Evolutionary conservation across 2,888 invertebrate genomes (phyloP), one percentile per base, ranked within the genome.

Genomic region (Epinotia nisella): DNA sequence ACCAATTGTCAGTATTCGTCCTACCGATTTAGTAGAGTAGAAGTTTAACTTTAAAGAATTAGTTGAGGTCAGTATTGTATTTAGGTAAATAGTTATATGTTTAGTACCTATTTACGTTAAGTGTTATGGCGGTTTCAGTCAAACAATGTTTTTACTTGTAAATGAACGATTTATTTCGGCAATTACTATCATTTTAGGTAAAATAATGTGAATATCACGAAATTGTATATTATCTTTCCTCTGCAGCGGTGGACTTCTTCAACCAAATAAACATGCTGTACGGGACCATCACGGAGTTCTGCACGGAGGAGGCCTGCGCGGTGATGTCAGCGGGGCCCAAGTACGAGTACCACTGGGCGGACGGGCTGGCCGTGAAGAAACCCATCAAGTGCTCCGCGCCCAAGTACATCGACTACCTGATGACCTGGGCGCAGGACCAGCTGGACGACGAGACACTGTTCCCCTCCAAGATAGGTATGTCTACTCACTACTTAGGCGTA

Each of bases 231-330:
- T 29, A 35, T 35, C 9, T 4, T 68, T 62, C 15, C 29, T 73
- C 94, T 95, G 56, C 93, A 99, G 99, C 99, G 84, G 99, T 99
- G 77, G 99, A 99, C 94, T 99, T 99, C 92, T 99, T 99, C 94
- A 99, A 99, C 93, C 99, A 99, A 95, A 99, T 99, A 87, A 99
- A 99, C 93, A 99, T 99, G 99, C 94, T 99, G 77, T 99, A 99
- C 85, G 99, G 99, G 67, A 99, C 99, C 41, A 98, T 99, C 84
- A 99, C 99, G n/a, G 99, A 99, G 93, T 99, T 99, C 93, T 99
- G 99, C 90, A 98, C 99, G 3, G 98, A 99, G 89, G 98, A 98
- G 84, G 97, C 98, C 78, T 99, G 98, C 91, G 97, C 98, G 11
- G 98, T 99, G 80, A 99, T 99, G 99, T 99, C 98, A 11, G 99